Evolutionary conservation across 1,140 invertebrate species (phyloP).

Genomic region (Drosophila bipectinata): DNA sequence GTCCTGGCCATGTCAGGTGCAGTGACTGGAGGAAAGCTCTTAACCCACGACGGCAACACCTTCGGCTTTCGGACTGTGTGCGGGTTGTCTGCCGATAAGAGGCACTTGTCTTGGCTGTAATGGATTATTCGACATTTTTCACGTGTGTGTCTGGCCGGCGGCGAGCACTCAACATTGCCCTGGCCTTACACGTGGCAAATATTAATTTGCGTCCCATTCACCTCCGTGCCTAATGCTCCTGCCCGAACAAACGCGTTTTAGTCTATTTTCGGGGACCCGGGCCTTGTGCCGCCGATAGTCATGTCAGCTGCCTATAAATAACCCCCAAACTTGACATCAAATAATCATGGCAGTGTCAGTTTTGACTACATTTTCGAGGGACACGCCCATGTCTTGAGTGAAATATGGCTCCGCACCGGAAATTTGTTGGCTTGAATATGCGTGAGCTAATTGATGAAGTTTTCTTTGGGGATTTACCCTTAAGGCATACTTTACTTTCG

Average conservation of each 20-base stretch:
- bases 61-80: neutral
- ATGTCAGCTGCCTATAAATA: slow-evolving; percentile 58
- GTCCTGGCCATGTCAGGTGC: slow-evolving; percentile 28
- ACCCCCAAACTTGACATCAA: slow-evolving; percentile 41
- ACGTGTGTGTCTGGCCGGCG: slow-evolving; percentile 35
- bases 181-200: slow-evolving; percentile 64
- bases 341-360: slow-evolving; percentile 46
- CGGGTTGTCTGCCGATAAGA: slow-evolving; percentile 42
- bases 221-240: neutral
- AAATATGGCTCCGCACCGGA: slow-evolving; percentile 16
- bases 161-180: slow-evolving; percentile 51
- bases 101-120: slow-evolving; percentile 46
- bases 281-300: slow-evolving; percentile 22
- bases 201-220: slow-evolving; percentile 60
- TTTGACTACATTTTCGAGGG: slow-evolving; percentile 25
- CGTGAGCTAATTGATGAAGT: slow-evolving; percentile 6
- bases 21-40: slow-evolving; percentile 17
- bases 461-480: neutral
- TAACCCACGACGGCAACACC: slow-evolving; percentile 1
- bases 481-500: neutral
- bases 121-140: slow-evolving; percentile 73
- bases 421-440: slow-evolving; percentile 24
- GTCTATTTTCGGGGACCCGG: slow-evolving; percentile 21
- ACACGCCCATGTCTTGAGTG: slow-evolving; percentile 18
- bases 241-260: slow-evolving; percentile 18